Base-by-base conservation (phyloP, 2,797 vertebrate species). In the Ctenochaetus hawaiiensis region DNA sequence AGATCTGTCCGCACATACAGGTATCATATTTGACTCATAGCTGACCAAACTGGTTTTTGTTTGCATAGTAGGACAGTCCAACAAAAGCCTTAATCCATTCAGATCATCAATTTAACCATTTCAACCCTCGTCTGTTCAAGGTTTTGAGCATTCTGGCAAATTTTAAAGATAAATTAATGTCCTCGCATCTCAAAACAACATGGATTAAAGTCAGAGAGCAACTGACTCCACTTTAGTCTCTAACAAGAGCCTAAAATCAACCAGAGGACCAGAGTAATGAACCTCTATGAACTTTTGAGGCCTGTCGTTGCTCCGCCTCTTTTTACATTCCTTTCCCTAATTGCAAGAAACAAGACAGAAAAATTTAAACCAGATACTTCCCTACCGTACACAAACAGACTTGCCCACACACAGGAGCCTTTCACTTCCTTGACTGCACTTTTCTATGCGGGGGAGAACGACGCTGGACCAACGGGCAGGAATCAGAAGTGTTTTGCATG, bases 21-120 rank as follows among this genome's bases (percentile, higher is more conserved):
- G 20, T 26, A 10, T 64, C 43, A 20, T 2, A 7, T 41, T 17
- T 56, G 57, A n/a, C 1, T 76, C n/a, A 67, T 9, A 68, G 37
- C 72, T 62, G 58, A 67, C 67, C 64, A 51, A 83, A 83, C 82
- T 20, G 75, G 77, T 85, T 85, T 71, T 44, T 26, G 14, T 26
- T 52, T 45, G 2, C 12, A 45, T 48, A 1, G 7, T 26, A n/a
- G 34, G 23, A 26, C 17, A 67, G 51, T 49, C 23, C 1, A 30
- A 77, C 75, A 83, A 77, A n/a, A 53, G 59, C 12, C 18, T 54
- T 51, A 48, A 68, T 73, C 77, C 87, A 44, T 16, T 37, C 23
- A 22, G 52, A 13, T 76, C 72, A 83, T 62, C 64, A 13, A 4
- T 72, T 83, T 60, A 18, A 82, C 60, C 20, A 6, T 22, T 12